A percentile compares a stretch with the other conserved stretches of the same genome.
phyloP scores from a whole-genome alignment of 1,140 invertebrate genomes.

The Anastrepha ludens region DNA sequence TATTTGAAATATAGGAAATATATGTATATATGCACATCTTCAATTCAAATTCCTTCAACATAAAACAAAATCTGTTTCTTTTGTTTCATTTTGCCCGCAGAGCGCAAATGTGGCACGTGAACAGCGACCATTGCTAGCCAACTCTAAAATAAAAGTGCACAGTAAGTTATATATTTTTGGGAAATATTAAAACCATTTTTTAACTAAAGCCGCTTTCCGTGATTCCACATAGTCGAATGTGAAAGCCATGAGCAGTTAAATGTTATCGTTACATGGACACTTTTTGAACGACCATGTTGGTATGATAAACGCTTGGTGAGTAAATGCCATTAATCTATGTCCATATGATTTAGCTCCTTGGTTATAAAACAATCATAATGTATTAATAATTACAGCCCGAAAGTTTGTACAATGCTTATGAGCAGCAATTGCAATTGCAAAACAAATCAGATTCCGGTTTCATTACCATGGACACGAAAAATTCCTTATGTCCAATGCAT shows the following conservation, averaged over 20 bases:
- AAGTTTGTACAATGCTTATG: conserved; percentile 57
- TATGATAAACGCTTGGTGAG: conserved; percentile 27
- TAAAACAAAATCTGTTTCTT: not conserved
- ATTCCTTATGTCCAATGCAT: conserved; percentile 5
- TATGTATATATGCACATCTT: conserved; percentile 52
- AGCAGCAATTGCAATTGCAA: conserved; percentile 63
- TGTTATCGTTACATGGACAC: conserved; percentile 62
- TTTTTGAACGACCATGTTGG: conserved; percentile 65
- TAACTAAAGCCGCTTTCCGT: conserved; percentile 54
- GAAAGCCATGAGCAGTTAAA: conserved; percentile 58
- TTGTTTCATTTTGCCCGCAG: conserved; percentile 27
- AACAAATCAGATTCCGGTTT: conserved; percentile 58
- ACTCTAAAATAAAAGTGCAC: conserved; percentile 67
- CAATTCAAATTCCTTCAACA: not conserved
- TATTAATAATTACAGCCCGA: conserved; percentile 50
- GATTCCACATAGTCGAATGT: conserved; percentile 61
- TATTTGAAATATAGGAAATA: not conserved
- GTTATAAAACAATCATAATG: not conserved
- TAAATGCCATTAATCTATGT: not conserved
- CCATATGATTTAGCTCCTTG: not conserved
- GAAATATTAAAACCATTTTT: conserved; percentile 58
- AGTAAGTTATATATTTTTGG: conserved; percentile 61
- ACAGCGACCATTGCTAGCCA: conserved; percentile 65
- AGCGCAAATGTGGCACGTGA: conserved; percentile 60
- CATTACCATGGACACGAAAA: conserved; percentile 34